Conservation (phyloP, 2,113 vertebrate genomes). For the Campylomormyrus tamandua region DNA sequence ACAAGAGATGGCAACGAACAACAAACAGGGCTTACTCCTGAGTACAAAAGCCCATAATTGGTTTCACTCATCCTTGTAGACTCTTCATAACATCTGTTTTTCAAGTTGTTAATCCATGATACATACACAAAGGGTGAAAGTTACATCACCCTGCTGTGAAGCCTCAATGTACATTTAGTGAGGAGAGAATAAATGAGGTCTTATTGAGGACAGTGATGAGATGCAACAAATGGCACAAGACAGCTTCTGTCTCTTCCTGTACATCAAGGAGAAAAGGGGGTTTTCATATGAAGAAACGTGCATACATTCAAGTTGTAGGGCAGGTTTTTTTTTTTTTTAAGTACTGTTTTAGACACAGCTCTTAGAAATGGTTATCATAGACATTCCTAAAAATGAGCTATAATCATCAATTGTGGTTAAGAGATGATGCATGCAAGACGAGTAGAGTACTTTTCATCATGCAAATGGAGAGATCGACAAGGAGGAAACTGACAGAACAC, state of each 20-base stretch:
- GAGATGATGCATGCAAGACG: not conserved
- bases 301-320: not conserved
- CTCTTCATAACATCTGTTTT: not conserved
- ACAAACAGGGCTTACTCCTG: conserved; percentile 8
- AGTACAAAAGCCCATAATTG: not conserved
- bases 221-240: not conserved
- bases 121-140: not conserved
- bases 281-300: not conserved
- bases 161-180: not conserved
- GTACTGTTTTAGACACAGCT: not conserved
- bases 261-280: not conserved
- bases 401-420: not conserved
- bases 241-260: not conserved
- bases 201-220: not conserved
- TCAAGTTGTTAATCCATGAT: conserved; percentile 12
- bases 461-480: not conserved
- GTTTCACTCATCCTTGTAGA: not conserved
- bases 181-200: conserved; percentile 5
- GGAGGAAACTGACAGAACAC: not conserved
- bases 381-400: not conserved
- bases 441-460: not conserved
- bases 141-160: not conserved
- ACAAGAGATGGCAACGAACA: conserved; percentile 18
- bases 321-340: not conserved
- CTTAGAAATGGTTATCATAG: not conserved